These are phyloP conservation scores for Episyrphus balteatus DNA, from an alignment of 1,140 invertebrate genomes.

Conservation along the genomic window DNA sequence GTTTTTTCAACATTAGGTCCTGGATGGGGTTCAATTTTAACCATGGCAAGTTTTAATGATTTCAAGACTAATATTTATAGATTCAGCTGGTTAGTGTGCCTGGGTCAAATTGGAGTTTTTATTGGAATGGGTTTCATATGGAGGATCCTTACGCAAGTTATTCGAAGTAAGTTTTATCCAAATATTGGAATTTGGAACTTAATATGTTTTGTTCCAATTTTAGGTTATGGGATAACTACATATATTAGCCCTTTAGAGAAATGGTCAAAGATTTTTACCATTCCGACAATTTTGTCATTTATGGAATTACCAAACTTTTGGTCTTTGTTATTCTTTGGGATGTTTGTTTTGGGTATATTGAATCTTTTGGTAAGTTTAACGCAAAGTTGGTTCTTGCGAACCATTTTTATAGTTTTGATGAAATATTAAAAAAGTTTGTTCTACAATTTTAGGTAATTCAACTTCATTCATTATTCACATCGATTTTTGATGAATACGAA, in stretches of 20 bases:
- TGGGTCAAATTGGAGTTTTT: constrained; percentile 13
- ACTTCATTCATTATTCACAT: neutral
- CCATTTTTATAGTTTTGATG: too few relatives aligned
- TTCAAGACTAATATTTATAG: constrained; percentile 62
- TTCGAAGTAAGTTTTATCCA: too few relatives aligned
- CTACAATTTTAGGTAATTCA: constrained; percentile 18
- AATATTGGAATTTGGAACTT: too few relatives aligned
- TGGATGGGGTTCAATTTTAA: constrained; percentile 81
- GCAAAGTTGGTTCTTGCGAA: too few relatives aligned
- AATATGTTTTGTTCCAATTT: too few relatives aligned
- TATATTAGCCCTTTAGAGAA: neutral
- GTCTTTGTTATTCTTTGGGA: neutral
- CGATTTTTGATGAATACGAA: neutral
- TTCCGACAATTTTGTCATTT: too few relatives aligned
- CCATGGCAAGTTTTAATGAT: constrained; percentile 81
- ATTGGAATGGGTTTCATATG: constrained; percentile 8
- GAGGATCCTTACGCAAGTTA: constrained; percentile 17
- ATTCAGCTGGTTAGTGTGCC: constrained; percentile 22
- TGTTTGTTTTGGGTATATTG: constrained; percentile 9
- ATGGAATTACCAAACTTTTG: neutral
- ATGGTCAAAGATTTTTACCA: too few relatives aligned
- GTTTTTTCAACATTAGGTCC: constrained; percentile 37
- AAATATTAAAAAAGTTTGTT: too few relatives aligned
- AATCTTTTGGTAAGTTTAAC: constrained; percentile 29
- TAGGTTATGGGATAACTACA: too few relatives aligned